Evolutionary conservation across 2,797 vertebrate species (phyloP).

Genomic region (Danio albolineatus): DNA sequence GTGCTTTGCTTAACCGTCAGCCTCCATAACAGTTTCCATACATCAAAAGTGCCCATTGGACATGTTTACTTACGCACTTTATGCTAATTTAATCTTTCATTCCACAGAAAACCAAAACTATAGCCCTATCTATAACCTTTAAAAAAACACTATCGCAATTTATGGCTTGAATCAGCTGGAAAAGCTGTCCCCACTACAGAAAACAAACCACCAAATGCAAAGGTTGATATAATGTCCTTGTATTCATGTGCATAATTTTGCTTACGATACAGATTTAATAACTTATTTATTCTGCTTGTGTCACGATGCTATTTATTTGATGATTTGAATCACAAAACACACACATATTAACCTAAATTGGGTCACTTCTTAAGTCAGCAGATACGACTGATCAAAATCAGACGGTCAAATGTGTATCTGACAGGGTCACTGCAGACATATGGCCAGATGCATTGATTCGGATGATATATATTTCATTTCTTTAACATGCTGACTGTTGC

Average conservation of each 20-base stretch:
- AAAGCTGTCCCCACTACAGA: not conserved
- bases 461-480: conserved; percentile 41
- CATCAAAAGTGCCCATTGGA: conserved; percentile 67
- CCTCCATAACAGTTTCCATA: conserved; percentile 74
- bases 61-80: conserved; percentile 69
- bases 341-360: not conserved
- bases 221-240: not conserved
- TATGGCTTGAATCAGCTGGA: conserved; percentile 39
- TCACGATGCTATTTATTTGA: not conserved
- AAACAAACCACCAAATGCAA: conserved; percentile 19
- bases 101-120: conserved; percentile 60
- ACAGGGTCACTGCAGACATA: conserved; percentile 50
- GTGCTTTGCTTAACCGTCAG: conserved; percentile 64
- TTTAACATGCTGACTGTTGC: conserved; percentile 32
- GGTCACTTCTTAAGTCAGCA: not conserved
- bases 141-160: conserved; percentile 23
- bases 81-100: conserved; percentile 77
- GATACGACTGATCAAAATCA: conserved; percentile 46
- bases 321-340: conserved; percentile 1
- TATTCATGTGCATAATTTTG: not conserved
- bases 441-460: conserved; percentile 37
- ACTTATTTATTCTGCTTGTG: not conserved
- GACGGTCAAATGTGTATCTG: conserved; percentile 35
- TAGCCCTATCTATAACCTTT: conserved; percentile 52
- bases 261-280: not conserved